These are phyloP conservation scores for Nomada flava DNA, from an alignment of 2,888 invertebrate genomes.

Conservation along the genomic window DNA sequence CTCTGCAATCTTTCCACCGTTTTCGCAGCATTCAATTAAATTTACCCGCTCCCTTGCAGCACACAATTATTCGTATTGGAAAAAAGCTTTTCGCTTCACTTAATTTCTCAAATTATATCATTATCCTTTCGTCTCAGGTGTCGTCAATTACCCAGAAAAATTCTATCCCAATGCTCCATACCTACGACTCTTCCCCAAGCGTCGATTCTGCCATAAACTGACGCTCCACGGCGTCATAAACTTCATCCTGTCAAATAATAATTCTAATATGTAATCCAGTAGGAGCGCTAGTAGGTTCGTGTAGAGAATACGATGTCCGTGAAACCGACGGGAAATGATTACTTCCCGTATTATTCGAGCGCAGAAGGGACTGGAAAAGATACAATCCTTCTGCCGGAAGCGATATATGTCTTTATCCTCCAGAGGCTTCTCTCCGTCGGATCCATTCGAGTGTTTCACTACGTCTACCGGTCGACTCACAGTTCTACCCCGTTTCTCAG, in stretches of 20 bases:
- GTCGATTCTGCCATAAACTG: background rate
- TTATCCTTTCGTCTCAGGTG: background rate
- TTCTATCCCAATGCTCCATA: background rate
- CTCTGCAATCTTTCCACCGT: too few relatives aligned
- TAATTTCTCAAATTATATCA: too few relatives aligned
- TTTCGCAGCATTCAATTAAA: too few relatives aligned
- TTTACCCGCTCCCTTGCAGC: too few relatives aligned
- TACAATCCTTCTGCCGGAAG: slow-evolving; percentile 38
- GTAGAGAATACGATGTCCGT: background rate
- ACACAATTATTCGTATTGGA: too few relatives aligned
- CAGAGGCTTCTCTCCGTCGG: slow-evolving; percentile 57
- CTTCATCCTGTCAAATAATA: slow-evolving; percentile 15
- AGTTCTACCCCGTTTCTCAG: slow-evolving; percentile 20
- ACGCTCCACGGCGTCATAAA: background rate
- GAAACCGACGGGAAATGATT: slow-evolving; percentile 42
- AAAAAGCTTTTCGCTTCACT: too few relatives aligned
- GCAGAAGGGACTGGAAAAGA: slow-evolving; percentile 9
- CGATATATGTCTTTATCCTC: slow-evolving; percentile 63
- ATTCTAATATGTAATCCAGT: slow-evolving; percentile 19
- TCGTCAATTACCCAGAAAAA: background rate
- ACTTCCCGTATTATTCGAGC: slow-evolving; percentile 26
- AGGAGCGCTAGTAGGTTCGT: background rate
- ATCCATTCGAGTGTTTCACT: slow-evolving; percentile 59
- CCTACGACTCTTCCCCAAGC: background rate
- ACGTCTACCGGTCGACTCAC: slow-evolving; percentile 50